A percentile compares a stretch with the other conserved stretches of the same genome.
Conservation (phyloP, 2,113 vertebrate species). For the Setophaga petechia region DNA sequence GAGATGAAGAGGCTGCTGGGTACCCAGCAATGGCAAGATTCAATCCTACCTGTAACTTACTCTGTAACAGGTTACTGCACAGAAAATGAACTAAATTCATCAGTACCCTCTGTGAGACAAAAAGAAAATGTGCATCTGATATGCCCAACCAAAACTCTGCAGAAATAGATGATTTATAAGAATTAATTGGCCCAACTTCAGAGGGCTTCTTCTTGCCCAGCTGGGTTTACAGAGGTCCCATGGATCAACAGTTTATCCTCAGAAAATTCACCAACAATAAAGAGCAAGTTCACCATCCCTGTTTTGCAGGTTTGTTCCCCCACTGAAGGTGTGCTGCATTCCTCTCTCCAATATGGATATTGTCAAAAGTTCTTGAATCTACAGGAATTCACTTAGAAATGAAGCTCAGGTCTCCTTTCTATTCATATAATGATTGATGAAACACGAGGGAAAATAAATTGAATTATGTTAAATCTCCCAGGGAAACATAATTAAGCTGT, state of each 20-base stretch:
- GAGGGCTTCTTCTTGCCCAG: not conserved
- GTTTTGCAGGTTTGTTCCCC: not conserved
- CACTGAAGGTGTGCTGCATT: not conserved
- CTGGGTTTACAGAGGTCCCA: not conserved
- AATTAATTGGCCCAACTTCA: not conserved
- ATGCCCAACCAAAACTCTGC: not conserved
- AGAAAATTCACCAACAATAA: not conserved
- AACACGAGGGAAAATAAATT: constrained; percentile 77
- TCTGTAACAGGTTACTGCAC: not conserved
- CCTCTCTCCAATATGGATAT: not conserved
- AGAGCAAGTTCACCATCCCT: not conserved
- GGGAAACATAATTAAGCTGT: constrained; percentile 80
- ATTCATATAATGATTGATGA: constrained; percentile 72
- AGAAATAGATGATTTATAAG: not conserved
- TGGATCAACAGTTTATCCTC: not conserved
- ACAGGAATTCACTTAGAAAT: constrained; percentile 62
- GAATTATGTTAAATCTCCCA: constrained; percentile 77
- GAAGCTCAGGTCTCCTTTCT: constrained; percentile 58
- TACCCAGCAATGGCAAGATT: not conserved
- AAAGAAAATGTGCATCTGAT: not conserved
- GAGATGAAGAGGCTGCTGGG: not conserved
- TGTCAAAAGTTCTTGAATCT: constrained; percentile 47
- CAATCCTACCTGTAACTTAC: not conserved
- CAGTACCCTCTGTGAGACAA: not conserved
- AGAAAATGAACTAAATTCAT: not conserved